Base-by-base conservation (phyloP, 2,113 vertebrate species). In the Neodontobutis hainanensis region DNA sequence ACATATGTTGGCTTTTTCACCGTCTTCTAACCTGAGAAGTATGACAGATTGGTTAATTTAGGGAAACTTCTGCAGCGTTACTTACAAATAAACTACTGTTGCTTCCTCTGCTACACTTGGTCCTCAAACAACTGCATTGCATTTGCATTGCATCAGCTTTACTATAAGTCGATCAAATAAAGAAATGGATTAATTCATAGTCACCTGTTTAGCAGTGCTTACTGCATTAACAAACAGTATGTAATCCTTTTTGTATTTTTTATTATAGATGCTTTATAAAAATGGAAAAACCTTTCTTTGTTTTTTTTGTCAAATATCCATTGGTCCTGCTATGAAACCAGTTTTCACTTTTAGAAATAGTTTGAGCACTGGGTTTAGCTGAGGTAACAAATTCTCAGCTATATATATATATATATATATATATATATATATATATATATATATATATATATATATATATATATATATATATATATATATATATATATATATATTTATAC, bases 271-370 rank as follows among this genome's bases (percentile, higher is more conserved):
- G 52, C 64, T 64, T 69, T 65, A 68, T 84, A 78, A 57, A 67
- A 74, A 47, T 63, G 6, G 49, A 44, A 68, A 78, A 77, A 78
- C 77, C 57, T 78, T 50, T 53, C 68, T 73, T 70, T 77, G 43
- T 73, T 56, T 76, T 66, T 76, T 85, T 85, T 27, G 62, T 63
- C 72, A 74, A 73, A 73, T 84, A 27, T 82, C 40, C 63, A 68
- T 82, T 82, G 75, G 75, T 65, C 50, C 51, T 49, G 60, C 61
- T 38, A 35, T 81, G 70, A 82, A 72, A 77, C 70, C 43, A 46
- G 47, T 27, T 27, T 27, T 27, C 19, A 27, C 1, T 27, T 27
- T 27, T 27, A 27, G 19, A 27, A 27, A 27, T 27, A 27, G 19
- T 27, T 27, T 27, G 19, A 27, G 3, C 19, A 27, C 19, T 27